Base-by-base conservation (phyloP, 37 sponge, comb jelly and placozoan genomes). In the Chondrosia reniformis region DNA sequence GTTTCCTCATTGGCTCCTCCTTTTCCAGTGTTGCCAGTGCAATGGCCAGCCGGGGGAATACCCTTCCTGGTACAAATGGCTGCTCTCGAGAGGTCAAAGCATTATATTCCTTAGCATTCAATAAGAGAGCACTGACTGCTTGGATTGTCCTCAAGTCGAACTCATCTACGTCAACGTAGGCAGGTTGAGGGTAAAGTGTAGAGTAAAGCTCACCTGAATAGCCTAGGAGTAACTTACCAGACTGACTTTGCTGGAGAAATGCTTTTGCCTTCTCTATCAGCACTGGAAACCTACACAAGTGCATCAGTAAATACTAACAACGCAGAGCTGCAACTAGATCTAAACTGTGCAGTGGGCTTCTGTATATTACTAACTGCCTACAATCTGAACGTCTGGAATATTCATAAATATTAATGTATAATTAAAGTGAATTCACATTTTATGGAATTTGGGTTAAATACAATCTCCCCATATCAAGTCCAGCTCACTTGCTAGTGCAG, bases 41-140 rank as follows among this genome's bases (percentile, higher is more conserved):
- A 55, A 21, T 46, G 0, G 91, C 91, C 55, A 91, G 63, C 8
- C 84, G 62, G 36, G 81, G 76, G 44, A 84, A 65, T 7, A 88
- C 88, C 67, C 78, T 83, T 22, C 85, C 81, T 8, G 56, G 75
- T 41, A 37, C 17, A 45, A 10, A 45, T n/a, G 40, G 41, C 25
- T 74, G 75, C 22, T 86, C 84, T 24, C 30, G 39, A 34, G 63
- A 12, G 36, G 61, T 17, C 36, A 93, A 52, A 34, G 83, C 83
- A 0, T 40, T 19, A 44, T 83, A 93, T 46, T 86, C 79, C 42
- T 81, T 75, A 2, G 75, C 56, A 54, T 93, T 93, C 31, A 93
- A 84, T 8, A 93, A 76, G 57, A 89, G 86, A 17, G 91, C 89
- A 63, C 77, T 67, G n/a, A 81, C 80, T 19, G 89, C 22, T n/a